Conservation (phyloP, 2,888 invertebrate species). For the Hirtodrosophila trivittata region DNA sequence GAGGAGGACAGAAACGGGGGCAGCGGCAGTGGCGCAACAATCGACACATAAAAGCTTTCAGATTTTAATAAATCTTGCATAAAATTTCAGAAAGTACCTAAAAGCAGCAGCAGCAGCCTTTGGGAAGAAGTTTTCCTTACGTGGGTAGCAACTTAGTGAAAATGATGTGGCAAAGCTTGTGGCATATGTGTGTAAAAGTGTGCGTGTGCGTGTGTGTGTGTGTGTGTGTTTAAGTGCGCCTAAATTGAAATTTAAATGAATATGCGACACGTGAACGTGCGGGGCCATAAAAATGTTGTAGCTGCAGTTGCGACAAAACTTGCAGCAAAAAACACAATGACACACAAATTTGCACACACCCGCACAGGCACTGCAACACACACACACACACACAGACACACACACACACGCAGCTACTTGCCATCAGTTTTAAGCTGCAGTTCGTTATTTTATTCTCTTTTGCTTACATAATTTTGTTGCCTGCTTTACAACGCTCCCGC, state of each 20-base stretch:
- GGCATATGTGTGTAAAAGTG: slow-evolving; percentile 18
- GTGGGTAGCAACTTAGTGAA: slow-evolving; percentile 43
- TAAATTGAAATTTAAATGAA: slow-evolving; percentile 71
- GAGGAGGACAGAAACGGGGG: too few relatives aligned
- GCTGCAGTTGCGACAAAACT: slow-evolving; percentile 48
- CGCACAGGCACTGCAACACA: slow-evolving; percentile 5
- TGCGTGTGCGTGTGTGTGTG: neutral
- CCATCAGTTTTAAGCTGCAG: slow-evolving; percentile 37
- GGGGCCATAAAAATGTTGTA: slow-evolving; percentile 31
- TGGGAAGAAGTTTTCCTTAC: neutral
- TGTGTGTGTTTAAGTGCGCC: slow-evolving; percentile 5
- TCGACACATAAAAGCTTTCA: slow-evolving; percentile 72
- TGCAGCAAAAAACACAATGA: slow-evolving; percentile 40
- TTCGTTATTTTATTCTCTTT: slow-evolving; percentile 15
- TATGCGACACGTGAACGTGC: slow-evolving; percentile 48
- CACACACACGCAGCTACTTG: too few relatives aligned
- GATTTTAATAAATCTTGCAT: slow-evolving; percentile 80
- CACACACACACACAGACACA: slow-evolving; percentile 8
- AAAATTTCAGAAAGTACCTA: slow-evolving; percentile 73
- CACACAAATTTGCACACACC: slow-evolving; percentile 7
- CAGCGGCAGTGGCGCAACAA: too few relatives aligned
- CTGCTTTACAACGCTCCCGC: slow-evolving; percentile 39
- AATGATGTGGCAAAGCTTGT: slow-evolving; percentile 63
- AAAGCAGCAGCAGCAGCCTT: slow-evolving; percentile 42
- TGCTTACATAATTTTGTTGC: slow-evolving; percentile 48